Base-by-base conservation (phyloP, 2,797 vertebrate species). In the Lerista edwardsae region DNA sequence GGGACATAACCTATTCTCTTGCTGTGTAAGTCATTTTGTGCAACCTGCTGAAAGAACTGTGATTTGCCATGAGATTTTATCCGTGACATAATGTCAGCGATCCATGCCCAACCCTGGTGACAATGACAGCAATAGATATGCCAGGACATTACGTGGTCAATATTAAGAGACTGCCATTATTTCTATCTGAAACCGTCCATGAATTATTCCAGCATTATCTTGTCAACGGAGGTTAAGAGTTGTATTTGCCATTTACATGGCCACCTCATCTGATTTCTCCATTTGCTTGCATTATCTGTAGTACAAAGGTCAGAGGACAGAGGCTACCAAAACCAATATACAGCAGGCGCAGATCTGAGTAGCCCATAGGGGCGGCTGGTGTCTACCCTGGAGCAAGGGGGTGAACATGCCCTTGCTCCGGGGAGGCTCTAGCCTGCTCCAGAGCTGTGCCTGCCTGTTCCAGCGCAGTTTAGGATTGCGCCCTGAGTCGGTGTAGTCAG, bases 21-120 rank as follows among this genome's bases (percentile, higher is more conserved):
- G 23, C 41, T 80, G 12, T 29, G 36, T 57, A 71, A 61, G 36
- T 57, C 25, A 34, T 59, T 74, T 65, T 79, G 59, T 39, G 71
- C 61, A 57, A 41, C 47, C 83, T 74, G 61, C 47, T 79, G 39
- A 67, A 79, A 79, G 61, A 74, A 27, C 36, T 57, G 27, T 78
- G 29, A 31, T 47, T 71, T 71, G n/a, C 74, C 67, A 80, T 85
- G 80, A 41, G 34, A 67, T 85, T 79, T 57, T 74, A 74, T 14
- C 69, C 59, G 59, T 72, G 71, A 72, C 75, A 72, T 79, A 79
- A 57, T 14, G 41, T 57, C 23, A 25, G 62, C 14, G 71, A 75
- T 80, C n/a, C 14, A 44, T 14, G 55, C 36, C 36, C n/a, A n/a
- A 47, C 23, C 55, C 21, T 55, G n/a, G 72, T 57, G 62, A 19